These are phyloP conservation scores for Alligator sinensis DNA, from an alignment of 2,113 vertebrate genomes.

Conservation along the genomic window DNA sequence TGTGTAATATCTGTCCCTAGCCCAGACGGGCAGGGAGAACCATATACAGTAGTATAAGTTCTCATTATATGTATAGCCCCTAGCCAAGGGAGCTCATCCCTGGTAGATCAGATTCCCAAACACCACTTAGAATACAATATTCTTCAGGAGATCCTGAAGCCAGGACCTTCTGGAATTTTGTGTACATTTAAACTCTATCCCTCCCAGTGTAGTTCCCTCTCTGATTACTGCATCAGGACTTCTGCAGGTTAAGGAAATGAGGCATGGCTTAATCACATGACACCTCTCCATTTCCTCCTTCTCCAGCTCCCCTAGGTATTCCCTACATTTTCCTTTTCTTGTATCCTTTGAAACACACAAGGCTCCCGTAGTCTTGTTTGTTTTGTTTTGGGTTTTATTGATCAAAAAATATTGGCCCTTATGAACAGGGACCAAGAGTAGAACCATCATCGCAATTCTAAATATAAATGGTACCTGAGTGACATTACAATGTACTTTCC, in stretches of 20 bases:
- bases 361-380: background rate
- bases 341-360: background rate
- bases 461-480: background rate
- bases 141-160: background rate
- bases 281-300: background rate
- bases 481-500: background rate
- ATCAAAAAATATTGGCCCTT: background rate
- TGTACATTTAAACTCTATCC: background rate
- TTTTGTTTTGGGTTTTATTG: background rate
- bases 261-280: background rate
- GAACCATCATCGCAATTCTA: background rate
- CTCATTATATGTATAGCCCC: no score
- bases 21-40: no score
- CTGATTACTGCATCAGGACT: background rate
- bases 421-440: background rate
- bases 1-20: no score
- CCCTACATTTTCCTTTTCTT: background rate
- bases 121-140: background rate
- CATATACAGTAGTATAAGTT: no score
- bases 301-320: background rate
- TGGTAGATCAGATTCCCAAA: background rate
- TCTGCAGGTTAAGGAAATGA: background rate
- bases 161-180: background rate
- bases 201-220: background rate
- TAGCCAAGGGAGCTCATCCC: no score